Base-by-base conservation (phyloP, 2,888 invertebrate species). In the Xestia ashworthii region DNA sequence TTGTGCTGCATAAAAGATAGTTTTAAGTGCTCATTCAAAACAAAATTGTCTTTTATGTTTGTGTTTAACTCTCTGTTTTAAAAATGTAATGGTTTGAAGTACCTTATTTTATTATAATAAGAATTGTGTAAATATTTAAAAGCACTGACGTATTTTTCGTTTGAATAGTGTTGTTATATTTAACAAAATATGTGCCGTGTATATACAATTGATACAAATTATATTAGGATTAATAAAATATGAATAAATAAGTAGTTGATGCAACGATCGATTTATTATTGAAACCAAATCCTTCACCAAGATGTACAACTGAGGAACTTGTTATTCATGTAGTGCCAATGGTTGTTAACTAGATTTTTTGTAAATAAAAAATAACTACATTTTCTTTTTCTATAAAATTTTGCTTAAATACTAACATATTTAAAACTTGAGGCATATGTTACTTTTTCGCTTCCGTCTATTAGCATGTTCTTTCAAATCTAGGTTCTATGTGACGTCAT, bases 161-260 rank as follows among this genome's bases (percentile, higher is more conserved):
- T 93, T 91, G 89, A 88, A 91, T 93, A 93, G 90, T 91, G 90
- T 92, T 91, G 89, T 91, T 89, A 89, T 92, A 91, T 91, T 92
- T 93, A 94, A 94, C 93, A 94, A 94, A 93, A 87, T 91, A 93
- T 92, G 96, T 96, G 95, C 95, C 95, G 95, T 96, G 96, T 96
- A 96, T 92, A 96, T 96, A 96, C 89, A 89, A 93, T 90, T 92
- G 91, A 94, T 94, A 94, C 93, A 94, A 95, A 95, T 91, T 90
- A 92, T 90, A 90, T 90, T 88, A 88, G 88, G 83, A 71, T 83
- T 87, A 87, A 85, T 87, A 87, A 82, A 78, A 50, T 79, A 86
- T 83, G 80, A 87, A 85, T 88, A 84, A 72, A 81, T 84, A 87
- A 76, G 81, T 91, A 90, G 90, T 89, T 90, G 88, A 85, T 87